Evolutionary conservation across 2,888 invertebrate species (phyloP).

Genomic region (Ctenicera cuprea): DNA sequence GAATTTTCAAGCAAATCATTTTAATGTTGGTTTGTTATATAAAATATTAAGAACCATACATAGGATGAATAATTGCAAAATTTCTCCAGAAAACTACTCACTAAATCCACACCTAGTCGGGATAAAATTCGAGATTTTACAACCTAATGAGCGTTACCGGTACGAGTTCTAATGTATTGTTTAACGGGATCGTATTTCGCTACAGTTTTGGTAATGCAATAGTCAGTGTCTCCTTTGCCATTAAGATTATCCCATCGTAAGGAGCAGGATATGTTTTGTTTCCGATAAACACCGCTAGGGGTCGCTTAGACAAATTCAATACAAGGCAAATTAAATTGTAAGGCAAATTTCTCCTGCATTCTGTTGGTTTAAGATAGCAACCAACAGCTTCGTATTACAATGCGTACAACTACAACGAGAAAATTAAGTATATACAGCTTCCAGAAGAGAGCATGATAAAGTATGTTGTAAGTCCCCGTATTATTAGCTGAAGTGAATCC

Average conservation of each 20-base stretch:
- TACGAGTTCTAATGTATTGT: no score
- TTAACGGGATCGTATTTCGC: no score
- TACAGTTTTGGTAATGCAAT: not conserved
- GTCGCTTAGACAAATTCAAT: conserved; percentile 4
- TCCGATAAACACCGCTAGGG: not conserved
- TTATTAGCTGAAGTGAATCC: conserved; percentile 4
- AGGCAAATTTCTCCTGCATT: conserved; percentile 7
- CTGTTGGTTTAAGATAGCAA: conserved; percentile 6
- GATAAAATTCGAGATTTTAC: no score
- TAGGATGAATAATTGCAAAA: no score
- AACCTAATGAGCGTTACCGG: no score
- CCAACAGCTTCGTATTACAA: conserved; percentile 24
- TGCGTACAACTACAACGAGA: conserved; percentile 8
- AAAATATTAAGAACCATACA: no score
- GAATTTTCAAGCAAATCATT: no score
- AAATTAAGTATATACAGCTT: conserved; percentile 3
- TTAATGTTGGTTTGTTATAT: no score
- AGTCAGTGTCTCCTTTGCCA: not conserved
- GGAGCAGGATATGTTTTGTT: not conserved
- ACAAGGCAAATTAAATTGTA: no score
- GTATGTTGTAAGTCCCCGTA: conserved; percentile 11
- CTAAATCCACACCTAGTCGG: no score
- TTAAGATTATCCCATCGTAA: not conserved
- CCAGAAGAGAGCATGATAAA: not conserved
- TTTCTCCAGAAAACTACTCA: no score